phyloP scores from a whole-genome alignment of 2,113 vertebrate genomes.

The Solenodon paradoxus region DNA sequence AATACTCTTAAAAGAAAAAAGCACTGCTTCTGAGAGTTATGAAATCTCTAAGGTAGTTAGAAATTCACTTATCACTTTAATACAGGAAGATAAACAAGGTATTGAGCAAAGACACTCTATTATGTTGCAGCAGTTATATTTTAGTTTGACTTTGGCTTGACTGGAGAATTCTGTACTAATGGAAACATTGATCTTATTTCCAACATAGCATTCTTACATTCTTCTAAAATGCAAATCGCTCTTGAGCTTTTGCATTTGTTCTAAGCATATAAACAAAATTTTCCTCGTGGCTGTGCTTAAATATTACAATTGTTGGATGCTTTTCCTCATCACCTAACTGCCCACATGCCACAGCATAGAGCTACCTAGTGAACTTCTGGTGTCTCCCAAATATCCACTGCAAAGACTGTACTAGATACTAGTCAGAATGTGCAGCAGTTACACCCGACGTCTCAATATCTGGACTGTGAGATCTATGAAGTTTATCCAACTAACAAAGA shows the following conservation, averaged over 20 bases:
- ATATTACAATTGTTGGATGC: not conserved
- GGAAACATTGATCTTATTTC: conserved; percentile 20
- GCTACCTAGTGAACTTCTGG: not conserved
- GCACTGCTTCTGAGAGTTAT: conserved; percentile 43
- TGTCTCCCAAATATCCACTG: not conserved
- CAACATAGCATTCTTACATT: not conserved
- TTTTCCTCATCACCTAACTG: not conserved
- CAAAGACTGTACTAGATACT: not conserved
- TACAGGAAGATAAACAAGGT: conserved; percentile 54
- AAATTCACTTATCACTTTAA: conserved; percentile 64
- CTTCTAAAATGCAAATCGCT: conserved; percentile 35
- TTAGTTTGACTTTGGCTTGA: conserved; percentile 13
- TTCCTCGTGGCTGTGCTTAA: not conserved
- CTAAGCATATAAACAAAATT: not conserved
- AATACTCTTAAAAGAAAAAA: conserved; percentile 55
- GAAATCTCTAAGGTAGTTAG: conserved; percentile 47
- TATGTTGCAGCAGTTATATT: not conserved
- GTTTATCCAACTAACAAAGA: not conserved
- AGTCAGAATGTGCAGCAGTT: not conserved
- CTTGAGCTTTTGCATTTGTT: conserved; percentile 2
- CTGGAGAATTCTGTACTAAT: not conserved
- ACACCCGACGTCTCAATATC: conserved; percentile 17
- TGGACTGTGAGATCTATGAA: not conserved
- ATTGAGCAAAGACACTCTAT: not conserved
- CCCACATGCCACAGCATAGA: not conserved